Evolutionary conservation across 2,797 vertebrate species (phyloP).

Genomic region (Catostomus latipinnis): DNA sequence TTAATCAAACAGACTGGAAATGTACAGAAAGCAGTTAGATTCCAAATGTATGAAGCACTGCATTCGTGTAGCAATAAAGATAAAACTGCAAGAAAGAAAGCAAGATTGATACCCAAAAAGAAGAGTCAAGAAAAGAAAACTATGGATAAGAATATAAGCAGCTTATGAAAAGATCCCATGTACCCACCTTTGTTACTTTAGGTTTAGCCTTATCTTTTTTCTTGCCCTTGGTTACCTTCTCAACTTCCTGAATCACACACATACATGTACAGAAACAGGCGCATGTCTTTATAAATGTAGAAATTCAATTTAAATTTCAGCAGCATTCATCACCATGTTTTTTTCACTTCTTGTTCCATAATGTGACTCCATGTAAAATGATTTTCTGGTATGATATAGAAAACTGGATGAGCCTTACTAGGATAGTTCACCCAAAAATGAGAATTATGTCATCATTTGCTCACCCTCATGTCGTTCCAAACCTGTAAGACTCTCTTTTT

Average conservation of each 20-base stretch:
- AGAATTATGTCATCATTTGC: too few species aligned
- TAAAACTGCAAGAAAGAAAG: not conserved
- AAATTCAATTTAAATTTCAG: not conserved
- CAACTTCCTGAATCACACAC: slow-evolving; percentile 69
- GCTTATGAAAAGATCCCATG: slow-evolving; percentile 28
- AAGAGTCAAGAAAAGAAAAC: not conserved
- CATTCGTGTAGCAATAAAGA: not conserved
- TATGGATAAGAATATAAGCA: not conserved
- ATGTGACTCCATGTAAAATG: not conserved
- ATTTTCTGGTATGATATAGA: slow-evolving; percentile 4
- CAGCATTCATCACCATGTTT: not conserved
- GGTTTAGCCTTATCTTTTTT: slow-evolving; percentile 71
- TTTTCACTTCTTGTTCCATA: not conserved
- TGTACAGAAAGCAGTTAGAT: slow-evolving; percentile 16
- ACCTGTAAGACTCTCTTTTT: too few species aligned
- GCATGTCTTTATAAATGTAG: not conserved
- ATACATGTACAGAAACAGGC: slow-evolving; percentile 51
- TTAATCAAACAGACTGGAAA: slow-evolving; percentile 6
- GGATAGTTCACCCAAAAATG: too few species aligned
- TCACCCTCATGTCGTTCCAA: too few species aligned
- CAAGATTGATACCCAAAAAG: not conserved
- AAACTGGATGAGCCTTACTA: too few species aligned
- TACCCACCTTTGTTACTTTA: slow-evolving; percentile 70
- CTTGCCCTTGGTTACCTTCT: slow-evolving; percentile 67
- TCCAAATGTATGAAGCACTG: not conserved